phyloP scores from a whole-genome alignment of 2,888 invertebrate species.

The Lochmaea crataegi region DNA sequence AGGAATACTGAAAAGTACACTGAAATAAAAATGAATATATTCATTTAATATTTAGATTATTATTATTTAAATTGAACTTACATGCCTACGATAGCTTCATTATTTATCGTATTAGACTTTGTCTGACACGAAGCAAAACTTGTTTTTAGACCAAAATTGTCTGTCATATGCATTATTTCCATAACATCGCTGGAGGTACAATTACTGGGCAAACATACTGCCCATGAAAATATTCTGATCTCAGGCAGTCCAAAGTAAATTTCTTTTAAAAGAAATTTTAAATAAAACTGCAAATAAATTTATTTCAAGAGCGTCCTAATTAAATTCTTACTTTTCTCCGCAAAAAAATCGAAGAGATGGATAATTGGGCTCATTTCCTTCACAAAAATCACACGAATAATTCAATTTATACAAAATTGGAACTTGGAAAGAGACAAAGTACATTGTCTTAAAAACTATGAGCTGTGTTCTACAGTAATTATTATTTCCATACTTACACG shows the following conservation, averaged over 20 bases:
- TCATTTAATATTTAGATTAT: neutral
- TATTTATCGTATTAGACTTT: conserved; percentile 41
- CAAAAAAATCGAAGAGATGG: too few species aligned
- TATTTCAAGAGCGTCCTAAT: too few species aligned
- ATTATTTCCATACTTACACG: neutral
- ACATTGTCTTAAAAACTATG: too few species aligned
- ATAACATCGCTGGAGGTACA: conserved; percentile 62
- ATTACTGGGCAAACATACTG: conserved; percentile 43
- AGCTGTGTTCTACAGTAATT: neutral
- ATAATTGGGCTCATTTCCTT: too few species aligned
- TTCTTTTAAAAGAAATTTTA: neutral
- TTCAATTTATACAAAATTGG: too few species aligned
- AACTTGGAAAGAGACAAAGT: too few species aligned
- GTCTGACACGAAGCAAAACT: conserved; percentile 43
- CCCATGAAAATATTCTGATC: conserved; percentile 34
- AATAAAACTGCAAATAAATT: neutral
- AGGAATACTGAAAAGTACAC: neutral
- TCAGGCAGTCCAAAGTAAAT: neutral
- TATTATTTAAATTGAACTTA: conserved; percentile 30
- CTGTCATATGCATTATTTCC: conserved; percentile 57
- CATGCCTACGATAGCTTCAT: conserved; percentile 46
- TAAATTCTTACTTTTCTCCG: too few species aligned
- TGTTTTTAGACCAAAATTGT: conserved; percentile 31
- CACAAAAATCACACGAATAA: too few species aligned
- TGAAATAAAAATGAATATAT: neutral